Conservation (phyloP, 2,113 vertebrate genomes). For the Sarotherodon lohbergeri region DNA sequence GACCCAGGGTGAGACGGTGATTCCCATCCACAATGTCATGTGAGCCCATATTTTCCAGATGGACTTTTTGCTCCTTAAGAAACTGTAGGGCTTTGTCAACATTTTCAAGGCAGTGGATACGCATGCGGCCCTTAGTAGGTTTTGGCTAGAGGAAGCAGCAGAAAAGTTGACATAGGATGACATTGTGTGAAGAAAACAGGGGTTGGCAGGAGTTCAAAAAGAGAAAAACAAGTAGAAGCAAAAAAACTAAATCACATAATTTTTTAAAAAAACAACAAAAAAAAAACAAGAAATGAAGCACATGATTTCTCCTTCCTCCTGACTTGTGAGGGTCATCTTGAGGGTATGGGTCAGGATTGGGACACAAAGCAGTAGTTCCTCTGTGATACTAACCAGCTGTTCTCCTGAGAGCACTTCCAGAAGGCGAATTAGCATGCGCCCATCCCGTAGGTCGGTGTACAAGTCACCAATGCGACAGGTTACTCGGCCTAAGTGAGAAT, state of each 20-base stretch:
- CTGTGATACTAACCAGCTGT: conserved; percentile 80
- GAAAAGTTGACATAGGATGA: background rate
- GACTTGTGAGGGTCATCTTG: background rate
- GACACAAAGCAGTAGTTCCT: background rate
- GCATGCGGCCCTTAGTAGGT: conserved; percentile 91
- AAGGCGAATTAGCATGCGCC: conserved; percentile 87
- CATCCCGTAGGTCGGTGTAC: conserved; percentile 88
- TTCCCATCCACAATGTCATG: conserved; percentile 94
- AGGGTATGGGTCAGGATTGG: background rate
- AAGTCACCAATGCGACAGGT: conserved; percentile 88
- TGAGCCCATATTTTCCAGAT: conserved; percentile 92
- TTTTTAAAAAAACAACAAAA: rapidly evolving
- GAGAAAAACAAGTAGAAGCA: background rate
- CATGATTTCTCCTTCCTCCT: background rate
- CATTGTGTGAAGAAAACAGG: background rate
- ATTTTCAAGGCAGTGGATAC: conserved; percentile 93
- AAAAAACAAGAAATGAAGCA: background rate
- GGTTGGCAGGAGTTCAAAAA: background rate
- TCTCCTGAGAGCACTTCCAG: conserved; percentile 91
- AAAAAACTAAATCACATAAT: background rate
- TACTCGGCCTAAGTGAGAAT: conserved; percentile 88
- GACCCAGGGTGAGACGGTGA: conserved; percentile 87
- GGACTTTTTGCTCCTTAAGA: conserved; percentile 91
- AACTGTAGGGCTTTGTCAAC: conserved; percentile 93
- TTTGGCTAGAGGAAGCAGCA: conserved; percentile 72